These are phyloP conservation scores for Polymixis lichenea DNA, from an alignment of 2,888 invertebrate species.

Conservation along the genomic window DNA sequence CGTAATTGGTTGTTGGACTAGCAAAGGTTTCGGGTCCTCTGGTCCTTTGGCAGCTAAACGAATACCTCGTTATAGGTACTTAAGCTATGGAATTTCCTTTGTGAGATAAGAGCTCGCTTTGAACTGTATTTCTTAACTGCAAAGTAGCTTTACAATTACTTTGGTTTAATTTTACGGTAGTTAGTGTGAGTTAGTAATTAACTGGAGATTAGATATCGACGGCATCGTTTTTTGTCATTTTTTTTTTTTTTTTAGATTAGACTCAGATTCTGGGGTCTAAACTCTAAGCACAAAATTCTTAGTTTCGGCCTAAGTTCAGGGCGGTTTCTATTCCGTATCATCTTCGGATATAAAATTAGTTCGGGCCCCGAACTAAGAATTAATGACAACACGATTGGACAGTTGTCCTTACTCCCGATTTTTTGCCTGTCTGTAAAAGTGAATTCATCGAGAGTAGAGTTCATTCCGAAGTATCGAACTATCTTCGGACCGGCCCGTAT, in stretches of 20 bases:
- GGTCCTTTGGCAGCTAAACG: conserved; percentile 50
- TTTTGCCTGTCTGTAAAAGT: too few relatives aligned
- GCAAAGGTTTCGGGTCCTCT: conserved; percentile 50
- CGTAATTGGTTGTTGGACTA: conserved; percentile 46
- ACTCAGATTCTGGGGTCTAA: neutral
- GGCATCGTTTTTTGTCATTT: neutral
- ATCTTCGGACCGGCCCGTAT: too few relatives aligned
- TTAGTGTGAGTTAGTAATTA: conserved; percentile 50
- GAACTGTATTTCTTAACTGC: conserved; percentile 48
- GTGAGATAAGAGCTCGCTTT: conserved; percentile 55
- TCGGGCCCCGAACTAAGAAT: too few relatives aligned
- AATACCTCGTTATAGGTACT: conserved; percentile 63
- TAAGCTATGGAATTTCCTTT: conserved; percentile 69
- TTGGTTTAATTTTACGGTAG: conserved; percentile 46
- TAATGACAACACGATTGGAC: too few relatives aligned
- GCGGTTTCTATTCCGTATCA: too few relatives aligned
- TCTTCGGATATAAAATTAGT: too few relatives aligned
- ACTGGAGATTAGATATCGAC: conserved; percentile 20
- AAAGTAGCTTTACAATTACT: conserved; percentile 56
- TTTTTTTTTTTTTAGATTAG: neutral
- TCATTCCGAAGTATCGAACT: too few relatives aligned
- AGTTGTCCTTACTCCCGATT: too few relatives aligned
- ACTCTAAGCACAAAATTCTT: too few relatives aligned
- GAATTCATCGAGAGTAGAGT: too few relatives aligned
- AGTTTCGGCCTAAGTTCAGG: too few relatives aligned